Conservation (phyloP, 2,113 vertebrate species). For the Epinephelus lanceolatus region DNA sequence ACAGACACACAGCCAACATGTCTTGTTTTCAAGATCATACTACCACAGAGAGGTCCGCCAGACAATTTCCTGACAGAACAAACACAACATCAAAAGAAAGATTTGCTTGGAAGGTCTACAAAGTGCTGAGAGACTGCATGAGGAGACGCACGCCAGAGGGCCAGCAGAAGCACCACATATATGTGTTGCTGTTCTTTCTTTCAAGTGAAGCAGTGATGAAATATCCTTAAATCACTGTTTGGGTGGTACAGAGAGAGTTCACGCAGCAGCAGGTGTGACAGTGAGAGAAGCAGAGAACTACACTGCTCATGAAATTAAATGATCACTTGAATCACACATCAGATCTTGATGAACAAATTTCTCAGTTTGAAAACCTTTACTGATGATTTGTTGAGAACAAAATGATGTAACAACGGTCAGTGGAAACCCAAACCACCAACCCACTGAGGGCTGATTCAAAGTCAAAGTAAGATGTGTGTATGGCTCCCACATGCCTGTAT, state of each 20-base stretch:
- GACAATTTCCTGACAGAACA: slow-evolving; percentile 39
- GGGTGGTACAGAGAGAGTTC: not conserved
- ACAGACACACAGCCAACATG: not conserved
- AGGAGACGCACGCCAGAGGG: not conserved
- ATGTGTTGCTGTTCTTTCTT: not conserved
- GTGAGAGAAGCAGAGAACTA: not conserved
- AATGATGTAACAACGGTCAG: too few relatives aligned
- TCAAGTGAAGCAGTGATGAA: not conserved
- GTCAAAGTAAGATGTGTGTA: too few relatives aligned
- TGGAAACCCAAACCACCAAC: too few relatives aligned
- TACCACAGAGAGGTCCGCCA: not conserved
- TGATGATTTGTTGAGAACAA: too few relatives aligned
- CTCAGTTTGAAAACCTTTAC: too few relatives aligned
- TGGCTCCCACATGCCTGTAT: too few relatives aligned
- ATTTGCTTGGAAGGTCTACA: slow-evolving; percentile 59
- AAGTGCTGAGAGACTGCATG: slow-evolving; percentile 37
- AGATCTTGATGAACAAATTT: too few relatives aligned
- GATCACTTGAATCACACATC: too few relatives aligned
- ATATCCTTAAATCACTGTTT: not conserved
- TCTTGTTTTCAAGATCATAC: not conserved
- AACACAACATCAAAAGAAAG: slow-evolving; percentile 45
- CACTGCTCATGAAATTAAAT: too few relatives aligned
- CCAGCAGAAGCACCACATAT: not conserved
- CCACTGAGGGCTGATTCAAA: too few relatives aligned
- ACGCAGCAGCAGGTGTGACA: not conserved